Evolutionary conservation across 1,140 invertebrate genomes (phyloP).

Genomic region (Maconellicoccus hirsutus): DNA sequence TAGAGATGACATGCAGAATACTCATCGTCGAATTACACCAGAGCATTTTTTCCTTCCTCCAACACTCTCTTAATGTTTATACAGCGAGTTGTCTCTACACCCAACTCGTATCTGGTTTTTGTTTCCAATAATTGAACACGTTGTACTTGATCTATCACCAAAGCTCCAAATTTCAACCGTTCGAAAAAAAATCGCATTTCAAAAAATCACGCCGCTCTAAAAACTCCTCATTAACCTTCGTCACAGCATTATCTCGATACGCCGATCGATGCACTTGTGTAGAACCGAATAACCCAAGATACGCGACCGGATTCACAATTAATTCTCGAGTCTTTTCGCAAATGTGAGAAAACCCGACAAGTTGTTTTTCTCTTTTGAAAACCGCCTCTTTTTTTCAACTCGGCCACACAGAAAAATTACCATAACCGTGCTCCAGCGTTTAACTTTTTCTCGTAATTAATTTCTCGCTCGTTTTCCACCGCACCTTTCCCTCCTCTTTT

Average conservation of each 20-base stretch:
- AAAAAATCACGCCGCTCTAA: not conserved
- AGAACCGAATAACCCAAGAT: not conserved
- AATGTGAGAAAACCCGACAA: not conserved
- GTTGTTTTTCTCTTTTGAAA: not conserved
- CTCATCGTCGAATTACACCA: not conserved
- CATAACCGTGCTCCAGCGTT: not conserved
- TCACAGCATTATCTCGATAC: not conserved
- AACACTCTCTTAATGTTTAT: not conserved
- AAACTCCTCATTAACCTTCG: not conserved
- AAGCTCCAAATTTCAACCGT: too few relatives aligned
- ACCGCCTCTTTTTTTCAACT: too few relatives aligned
- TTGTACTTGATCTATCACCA: too few relatives aligned
- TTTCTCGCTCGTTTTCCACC: too few relatives aligned
- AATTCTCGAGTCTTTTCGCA: not conserved
- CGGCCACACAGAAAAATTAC: not conserved
- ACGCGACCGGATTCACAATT: not conserved
- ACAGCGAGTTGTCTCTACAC: not conserved
- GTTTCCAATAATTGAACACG: not conserved
- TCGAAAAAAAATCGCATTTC: too few relatives aligned
- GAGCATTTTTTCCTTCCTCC: not conserved
- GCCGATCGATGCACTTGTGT: not conserved
- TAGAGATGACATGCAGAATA: not conserved
- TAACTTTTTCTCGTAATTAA: too few relatives aligned
- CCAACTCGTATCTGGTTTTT: not conserved
- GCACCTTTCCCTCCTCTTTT: too few relatives aligned